Conservation (phyloP, 2,888 invertebrate species). For the Mythimna lalbum region DNA sequence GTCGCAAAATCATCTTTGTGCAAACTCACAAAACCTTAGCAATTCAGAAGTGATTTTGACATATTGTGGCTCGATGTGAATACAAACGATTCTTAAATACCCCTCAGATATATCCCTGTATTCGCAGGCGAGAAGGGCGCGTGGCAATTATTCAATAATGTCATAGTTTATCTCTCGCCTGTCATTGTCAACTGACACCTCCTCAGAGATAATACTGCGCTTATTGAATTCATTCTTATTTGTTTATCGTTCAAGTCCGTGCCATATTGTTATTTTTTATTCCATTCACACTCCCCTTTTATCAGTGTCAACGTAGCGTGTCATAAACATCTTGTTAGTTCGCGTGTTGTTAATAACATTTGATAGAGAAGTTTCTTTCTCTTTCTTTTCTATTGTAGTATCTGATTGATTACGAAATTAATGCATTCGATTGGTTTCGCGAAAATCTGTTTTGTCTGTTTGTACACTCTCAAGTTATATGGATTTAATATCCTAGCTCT, state of each 20-base stretch:
- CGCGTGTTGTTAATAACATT: slow-evolving; percentile 26
- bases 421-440: not conserved
- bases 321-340: slow-evolving; percentile 18
- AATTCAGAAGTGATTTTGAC: too few relatives aligned
- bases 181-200: slow-evolving; percentile 64
- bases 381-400: not conserved
- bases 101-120: slow-evolving; percentile 1
- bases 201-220: slow-evolving; percentile 29
- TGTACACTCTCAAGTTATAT: not conserved
- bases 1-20: too few relatives aligned
- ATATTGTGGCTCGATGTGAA: too few relatives aligned
- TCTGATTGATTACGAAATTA: not conserved
- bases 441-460: not conserved
- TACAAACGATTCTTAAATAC: too few relatives aligned
- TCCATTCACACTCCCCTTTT: slow-evolving; percentile 36
- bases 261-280: slow-evolving; percentile 37
- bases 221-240: slow-evolving; percentile 55
- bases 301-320: slow-evolving; percentile 28
- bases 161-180: slow-evolving; percentile 56
- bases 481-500: slow-evolving; percentile 4
- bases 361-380: not conserved
- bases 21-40: too few relatives aligned
- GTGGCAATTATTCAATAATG: slow-evolving; percentile 59
- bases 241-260: slow-evolving; percentile 25
- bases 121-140: slow-evolving; percentile 48